Base-by-base conservation (phyloP, 2,888 invertebrate species). In the Eulithis testata region DNA sequence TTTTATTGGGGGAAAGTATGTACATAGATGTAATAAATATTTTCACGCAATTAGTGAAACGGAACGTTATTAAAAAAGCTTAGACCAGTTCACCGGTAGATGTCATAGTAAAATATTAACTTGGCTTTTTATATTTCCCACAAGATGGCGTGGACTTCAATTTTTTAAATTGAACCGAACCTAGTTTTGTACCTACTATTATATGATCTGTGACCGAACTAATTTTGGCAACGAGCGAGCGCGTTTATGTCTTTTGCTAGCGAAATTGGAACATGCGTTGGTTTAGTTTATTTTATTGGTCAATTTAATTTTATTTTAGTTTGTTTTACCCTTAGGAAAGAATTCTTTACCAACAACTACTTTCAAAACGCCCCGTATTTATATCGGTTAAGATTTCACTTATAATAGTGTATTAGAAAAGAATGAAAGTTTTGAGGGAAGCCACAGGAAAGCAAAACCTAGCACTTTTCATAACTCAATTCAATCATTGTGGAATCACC, bases 211-310 rank as follows among this genome's bases (percentile, higher is more conserved):
- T 21, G 21, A 21, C 21, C 21, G 31, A 31, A 47, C 14, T 8
- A 12, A 8, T 14, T 7, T 14, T 9, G 27, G 12, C n/a, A 36
- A 11, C 11, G 47, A 65, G 52, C 61, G 51, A 65, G 55, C 64
- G 63, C 66, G 66, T 66, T 64, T 58, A 69, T 59, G 55, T 69
- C 66, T 64, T 69, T 66, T 66, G 45, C 44, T 61, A 52, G 44
- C 4, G 36, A 59, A 58, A 43, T 27, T 50, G 27, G 11, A 27
- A 45, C 8, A 40, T 40, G 40, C 40, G 3, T 40, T 11, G 40
- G 11, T 40, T 40, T 8, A 7, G 11, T 54, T 31, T 3, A 31
- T 31, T 31, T 31, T 31, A 31, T 37, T 9, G 5, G 21, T 6
- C n/a, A 3, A 4, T n/a, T 4, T 21, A 1, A 21, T 21, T 21